Conservation (phyloP, 2,113 vertebrate species). For the Uropsilus gracilis region DNA sequence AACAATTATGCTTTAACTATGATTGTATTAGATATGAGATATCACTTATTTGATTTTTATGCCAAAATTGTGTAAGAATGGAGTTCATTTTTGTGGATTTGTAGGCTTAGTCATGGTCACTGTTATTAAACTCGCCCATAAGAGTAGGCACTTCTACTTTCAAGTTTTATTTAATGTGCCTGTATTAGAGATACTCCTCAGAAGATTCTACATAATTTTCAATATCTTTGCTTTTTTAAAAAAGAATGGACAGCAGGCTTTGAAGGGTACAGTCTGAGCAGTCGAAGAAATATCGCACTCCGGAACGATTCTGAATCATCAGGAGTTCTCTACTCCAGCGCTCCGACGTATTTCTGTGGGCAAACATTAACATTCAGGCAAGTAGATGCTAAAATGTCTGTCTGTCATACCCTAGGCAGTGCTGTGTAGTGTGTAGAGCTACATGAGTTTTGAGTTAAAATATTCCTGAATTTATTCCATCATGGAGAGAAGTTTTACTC, state of each 20-base stretch:
- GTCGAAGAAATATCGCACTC: slow-evolving; percentile 95
- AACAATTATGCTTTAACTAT: neutral
- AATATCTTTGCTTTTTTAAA: slow-evolving; percentile 45
- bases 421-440: neutral
- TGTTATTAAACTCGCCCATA: neutral
- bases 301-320: slow-evolving; percentile 90
- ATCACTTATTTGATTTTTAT: neutral
- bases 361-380: slow-evolving; percentile 97
- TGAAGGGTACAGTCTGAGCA: slow-evolving; percentile 97
- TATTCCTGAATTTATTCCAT: neutral
- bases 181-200: neutral
- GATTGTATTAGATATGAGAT: neutral
- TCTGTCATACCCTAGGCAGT: neutral
- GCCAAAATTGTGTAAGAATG: neutral
- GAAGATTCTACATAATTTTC: slow-evolving; percentile 24
- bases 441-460: neutral
- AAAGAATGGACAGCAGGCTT: slow-evolving; percentile 93
- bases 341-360: slow-evolving; percentile 94
- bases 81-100: neutral
- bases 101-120: neutral
- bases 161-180: slow-evolving; percentile 8
- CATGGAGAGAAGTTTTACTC: neutral
- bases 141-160: neutral
- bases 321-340: slow-evolving; percentile 93
- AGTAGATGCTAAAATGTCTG: slow-evolving; percentile 60